A percentile compares a stretch with the other conserved stretches of the same genome.
Conservation (phyloP, 2,888 invertebrate genomes). For the Philereme vetulata region DNA sequence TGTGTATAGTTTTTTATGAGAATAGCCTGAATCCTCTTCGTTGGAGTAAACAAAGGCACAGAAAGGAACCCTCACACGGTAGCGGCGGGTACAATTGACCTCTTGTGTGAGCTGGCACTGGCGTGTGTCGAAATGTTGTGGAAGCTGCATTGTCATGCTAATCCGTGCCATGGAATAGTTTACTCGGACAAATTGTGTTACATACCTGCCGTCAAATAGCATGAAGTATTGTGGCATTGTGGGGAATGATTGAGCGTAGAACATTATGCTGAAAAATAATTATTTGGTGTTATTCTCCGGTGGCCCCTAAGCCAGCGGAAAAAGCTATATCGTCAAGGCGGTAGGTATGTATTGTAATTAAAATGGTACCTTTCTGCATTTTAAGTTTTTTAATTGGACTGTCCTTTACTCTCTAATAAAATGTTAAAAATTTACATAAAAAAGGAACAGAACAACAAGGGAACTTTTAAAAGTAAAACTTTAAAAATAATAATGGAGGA, state of each 20-base stretch:
- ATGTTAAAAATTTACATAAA: too few species aligned
- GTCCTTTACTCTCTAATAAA: too few species aligned
- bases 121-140: conserved; percentile 21
- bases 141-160: conserved; percentile 43
- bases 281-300: too few species aligned
- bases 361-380: too few species aligned
- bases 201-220: background rate
- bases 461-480: too few species aligned
- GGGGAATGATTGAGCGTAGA: background rate
- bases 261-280: too few species aligned
- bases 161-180: conserved; percentile 42
- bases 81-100: background rate
- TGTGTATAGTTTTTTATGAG: background rate
- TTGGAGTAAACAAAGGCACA: conserved; percentile 6
- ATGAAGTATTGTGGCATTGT: background rate
- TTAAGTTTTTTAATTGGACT: too few species aligned
- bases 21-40: background rate
- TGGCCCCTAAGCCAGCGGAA: too few species aligned
- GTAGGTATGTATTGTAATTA: too few species aligned
- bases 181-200: conserved; percentile 23
- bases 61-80: conserved; percentile 4
- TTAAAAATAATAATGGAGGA: too few species aligned
- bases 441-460: too few species aligned
- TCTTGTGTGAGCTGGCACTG: conserved; percentile 1
- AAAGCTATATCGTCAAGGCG: too few species aligned